phyloP scores from a whole-genome alignment of 2,113 vertebrate species.

The Thermophis baileyi region DNA sequence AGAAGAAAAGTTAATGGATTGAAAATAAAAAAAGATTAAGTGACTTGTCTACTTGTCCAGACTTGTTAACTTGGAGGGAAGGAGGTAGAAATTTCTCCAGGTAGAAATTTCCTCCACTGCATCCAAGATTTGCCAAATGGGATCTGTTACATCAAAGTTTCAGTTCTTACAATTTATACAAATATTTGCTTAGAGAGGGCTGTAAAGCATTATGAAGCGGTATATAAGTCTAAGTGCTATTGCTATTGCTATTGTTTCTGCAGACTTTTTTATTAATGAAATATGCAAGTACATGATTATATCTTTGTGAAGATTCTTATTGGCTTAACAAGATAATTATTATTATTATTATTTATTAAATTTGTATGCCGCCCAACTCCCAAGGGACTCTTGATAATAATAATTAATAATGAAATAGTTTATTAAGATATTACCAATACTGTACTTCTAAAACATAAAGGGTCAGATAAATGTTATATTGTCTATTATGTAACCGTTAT shows the following conservation, averaged over 20 bases:
- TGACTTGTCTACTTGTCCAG: not conserved
- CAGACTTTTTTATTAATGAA: not conserved
- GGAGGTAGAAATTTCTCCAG: too few species aligned
- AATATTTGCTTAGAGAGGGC: too few species aligned
- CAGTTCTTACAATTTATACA: not conserved
- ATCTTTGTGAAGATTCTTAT: conserved; percentile 16
- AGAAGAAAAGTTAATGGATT: not conserved
- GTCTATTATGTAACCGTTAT: conserved; percentile 48
- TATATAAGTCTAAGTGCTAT: too few species aligned
- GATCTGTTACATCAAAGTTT: not conserved
- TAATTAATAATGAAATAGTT: conserved; percentile 6
- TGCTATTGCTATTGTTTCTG: too few species aligned
- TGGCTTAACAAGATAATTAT: conserved; percentile 14
- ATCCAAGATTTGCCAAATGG: not conserved
- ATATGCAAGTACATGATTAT: not conserved
- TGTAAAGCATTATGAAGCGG: too few species aligned
- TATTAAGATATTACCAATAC: conserved; percentile 19
- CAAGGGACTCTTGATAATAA: too few species aligned
- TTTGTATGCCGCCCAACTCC: too few species aligned
- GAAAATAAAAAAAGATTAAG: not conserved
- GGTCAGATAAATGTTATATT: conserved; percentile 51
- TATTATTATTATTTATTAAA: too few species aligned
- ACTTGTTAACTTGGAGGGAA: not conserved
- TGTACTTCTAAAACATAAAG: not conserved
- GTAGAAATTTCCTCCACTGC: not conserved